Percentiles rank a stretch among this genome's conserved stretches.
These are phyloP conservation scores for Heloderma charlesbogerti DNA, from an alignment of 2,113 vertebrate genomes.

Conservation along the genomic window DNA sequence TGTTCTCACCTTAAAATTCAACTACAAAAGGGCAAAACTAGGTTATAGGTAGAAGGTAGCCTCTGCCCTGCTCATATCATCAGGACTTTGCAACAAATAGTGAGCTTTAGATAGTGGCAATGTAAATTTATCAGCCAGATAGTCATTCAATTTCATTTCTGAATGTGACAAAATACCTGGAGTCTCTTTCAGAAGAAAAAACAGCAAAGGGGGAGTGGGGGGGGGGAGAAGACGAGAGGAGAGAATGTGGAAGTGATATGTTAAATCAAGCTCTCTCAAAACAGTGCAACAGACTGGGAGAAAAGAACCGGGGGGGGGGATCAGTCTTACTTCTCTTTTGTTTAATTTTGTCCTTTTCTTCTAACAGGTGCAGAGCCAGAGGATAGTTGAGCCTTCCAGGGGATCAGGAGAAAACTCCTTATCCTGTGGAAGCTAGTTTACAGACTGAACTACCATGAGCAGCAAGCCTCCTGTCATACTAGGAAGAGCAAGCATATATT, in stretches of 20 bases:
- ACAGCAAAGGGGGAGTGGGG: not conserved
- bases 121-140: constrained; percentile 30
- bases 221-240: not conserved
- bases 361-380: not conserved
- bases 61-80: constrained; percentile 28
- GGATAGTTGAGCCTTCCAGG: not conserved
- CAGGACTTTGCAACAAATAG: constrained; percentile 45
- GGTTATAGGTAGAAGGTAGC: not conserved
- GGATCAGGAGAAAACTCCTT: not conserved
- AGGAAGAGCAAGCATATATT: not conserved
- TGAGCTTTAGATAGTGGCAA: constrained; percentile 41
- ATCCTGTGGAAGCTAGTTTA: not conserved
- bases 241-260: not conserved
- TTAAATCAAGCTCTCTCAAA: not conserved
- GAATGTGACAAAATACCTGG: not conserved
- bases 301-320: not conserved
- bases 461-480: not conserved
- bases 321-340: not conserved
- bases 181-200: not conserved
- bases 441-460: not conserved
- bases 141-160: constrained; percentile 29
- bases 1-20: not conserved
- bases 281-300: not conserved
- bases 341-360: not conserved
- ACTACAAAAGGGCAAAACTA: not conserved